phyloP scores from a whole-genome alignment of 2,888 invertebrate species.

The Lithosia quadra region DNA sequence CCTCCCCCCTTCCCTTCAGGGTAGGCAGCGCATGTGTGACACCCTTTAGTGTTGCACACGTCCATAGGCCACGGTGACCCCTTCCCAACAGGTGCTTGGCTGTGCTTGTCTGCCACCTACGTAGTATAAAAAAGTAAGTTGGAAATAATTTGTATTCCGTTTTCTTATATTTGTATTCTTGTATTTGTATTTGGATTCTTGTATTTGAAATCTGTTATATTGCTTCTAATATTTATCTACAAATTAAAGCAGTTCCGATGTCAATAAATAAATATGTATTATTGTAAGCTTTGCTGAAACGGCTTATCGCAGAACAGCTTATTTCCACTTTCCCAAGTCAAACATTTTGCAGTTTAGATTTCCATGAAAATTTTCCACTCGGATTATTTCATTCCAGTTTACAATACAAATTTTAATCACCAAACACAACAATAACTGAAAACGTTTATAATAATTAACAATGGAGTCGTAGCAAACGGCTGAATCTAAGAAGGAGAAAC shows the following conservation, averaged over 20 bases:
- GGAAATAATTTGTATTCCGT: no score
- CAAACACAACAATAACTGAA: conserved; percentile 70
- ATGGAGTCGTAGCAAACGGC: conserved; percentile 60
- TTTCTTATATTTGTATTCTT: no score
- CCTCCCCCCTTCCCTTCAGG: no score
- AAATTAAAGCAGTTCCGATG: background rate
- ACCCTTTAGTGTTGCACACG: no score
- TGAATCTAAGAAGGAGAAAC: conserved; percentile 37
- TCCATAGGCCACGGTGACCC: no score
- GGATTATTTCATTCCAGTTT: conserved; percentile 50
- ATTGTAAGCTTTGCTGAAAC: conserved; percentile 6
- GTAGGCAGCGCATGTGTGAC: no score
- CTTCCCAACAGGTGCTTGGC: no score
- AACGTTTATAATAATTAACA: conserved; percentile 78
- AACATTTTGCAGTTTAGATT: conserved; percentile 46
- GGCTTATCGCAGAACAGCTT: conserved; percentile 24
- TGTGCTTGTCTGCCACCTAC: no score
- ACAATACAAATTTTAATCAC: conserved; percentile 60
- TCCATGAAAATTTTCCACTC: conserved; percentile 49
- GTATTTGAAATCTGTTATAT: background rate
- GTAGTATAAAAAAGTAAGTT: no score
- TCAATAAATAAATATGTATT: conserved; percentile 6
- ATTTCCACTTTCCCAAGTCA: conserved; percentile 34
- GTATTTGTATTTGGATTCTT: no score
- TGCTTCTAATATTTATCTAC: background rate